A percentile compares a stretch with the other conserved stretches of the same genome.
Conservation (phyloP, 2,113 vertebrate species). For the Nettapus auritus region DNA sequence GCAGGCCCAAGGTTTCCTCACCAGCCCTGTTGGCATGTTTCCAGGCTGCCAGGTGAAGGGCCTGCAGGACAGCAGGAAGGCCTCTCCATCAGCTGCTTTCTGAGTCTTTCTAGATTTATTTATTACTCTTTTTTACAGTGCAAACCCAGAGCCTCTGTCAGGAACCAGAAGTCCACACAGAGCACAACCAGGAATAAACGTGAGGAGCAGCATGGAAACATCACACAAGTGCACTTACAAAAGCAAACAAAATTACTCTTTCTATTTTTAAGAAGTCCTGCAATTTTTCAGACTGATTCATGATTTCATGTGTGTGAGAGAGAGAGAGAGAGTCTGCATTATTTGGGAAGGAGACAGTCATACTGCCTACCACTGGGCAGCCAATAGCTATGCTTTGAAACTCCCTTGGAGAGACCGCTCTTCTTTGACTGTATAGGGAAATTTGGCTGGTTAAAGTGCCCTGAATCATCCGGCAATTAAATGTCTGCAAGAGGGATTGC, state of each 20-base stretch:
- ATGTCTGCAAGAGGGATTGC: neutral
- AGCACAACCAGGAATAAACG: accelerated
- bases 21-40: neutral
- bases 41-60: neutral
- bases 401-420: neutral
- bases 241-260: constrained; percentile 1
- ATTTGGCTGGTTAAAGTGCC: constrained; percentile 23
- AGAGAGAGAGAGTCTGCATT: neutral
- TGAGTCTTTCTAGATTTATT: neutral
- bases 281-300: neutral
- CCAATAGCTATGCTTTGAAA: constrained; percentile 6
- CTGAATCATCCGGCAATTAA: constrained; percentile 64
- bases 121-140: neutral
- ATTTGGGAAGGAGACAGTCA: constrained; percentile 27
- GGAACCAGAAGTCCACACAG: neutral
- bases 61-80: neutral
- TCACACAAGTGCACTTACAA: neutral
- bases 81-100: neutral
- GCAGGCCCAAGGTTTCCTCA: neutral
- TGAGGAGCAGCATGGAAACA: neutral
- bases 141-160: neutral
- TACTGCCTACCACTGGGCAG: neutral
- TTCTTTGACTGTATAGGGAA: constrained; percentile 26
- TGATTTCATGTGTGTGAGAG: neutral
- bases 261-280: neutral